phyloP scores from a whole-genome alignment of 2,113 vertebrate genomes.

The Syngnathus floridae region DNA sequence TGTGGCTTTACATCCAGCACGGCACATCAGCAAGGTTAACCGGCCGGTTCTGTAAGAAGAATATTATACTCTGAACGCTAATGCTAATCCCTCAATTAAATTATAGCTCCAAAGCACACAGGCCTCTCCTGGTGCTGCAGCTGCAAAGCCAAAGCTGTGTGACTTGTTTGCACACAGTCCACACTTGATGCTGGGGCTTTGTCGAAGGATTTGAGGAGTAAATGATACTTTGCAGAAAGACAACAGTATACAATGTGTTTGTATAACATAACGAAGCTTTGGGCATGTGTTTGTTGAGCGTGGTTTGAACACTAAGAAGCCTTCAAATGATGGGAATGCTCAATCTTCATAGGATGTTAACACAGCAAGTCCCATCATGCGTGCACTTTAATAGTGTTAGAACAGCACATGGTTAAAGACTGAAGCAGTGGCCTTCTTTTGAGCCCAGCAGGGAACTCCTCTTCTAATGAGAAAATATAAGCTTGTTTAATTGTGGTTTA shows the following conservation, averaged over 20 bases:
- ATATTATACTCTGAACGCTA: conserved; percentile 60
- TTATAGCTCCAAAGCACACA: conserved; percentile 58
- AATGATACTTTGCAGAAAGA: conserved; percentile 48
- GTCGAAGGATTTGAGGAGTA: conserved; percentile 50
- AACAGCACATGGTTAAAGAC: conserved; percentile 57
- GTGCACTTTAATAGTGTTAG: conserved; percentile 41
- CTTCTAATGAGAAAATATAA: conserved; percentile 71
- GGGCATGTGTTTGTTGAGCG: conserved; percentile 56
- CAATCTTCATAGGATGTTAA: conserved; percentile 43
- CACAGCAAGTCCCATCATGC: conserved; percentile 38
- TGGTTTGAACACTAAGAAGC: conserved; percentile 41
- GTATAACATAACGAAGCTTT: conserved; percentile 50
- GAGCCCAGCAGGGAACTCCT: conserved; percentile 48
- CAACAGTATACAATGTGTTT: conserved; percentile 62
- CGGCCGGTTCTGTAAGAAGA: conserved; percentile 65
- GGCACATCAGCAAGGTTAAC: conserved; percentile 66
- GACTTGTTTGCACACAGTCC: conserved; percentile 54
- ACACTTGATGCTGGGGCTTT: conserved; percentile 57
- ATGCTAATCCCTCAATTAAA: conserved; percentile 72
- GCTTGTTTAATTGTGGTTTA: conserved; percentile 74
- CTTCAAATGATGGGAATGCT: conserved; percentile 47
- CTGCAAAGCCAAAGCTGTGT: conserved; percentile 44
- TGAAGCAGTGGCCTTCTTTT: conserved; percentile 46
- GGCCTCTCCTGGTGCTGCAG: conserved; percentile 44
- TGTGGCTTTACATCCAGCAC: conserved; percentile 55